phyloP scores from a whole-genome alignment of 2,113 vertebrate genomes.

The Raja brachyura region DNA sequence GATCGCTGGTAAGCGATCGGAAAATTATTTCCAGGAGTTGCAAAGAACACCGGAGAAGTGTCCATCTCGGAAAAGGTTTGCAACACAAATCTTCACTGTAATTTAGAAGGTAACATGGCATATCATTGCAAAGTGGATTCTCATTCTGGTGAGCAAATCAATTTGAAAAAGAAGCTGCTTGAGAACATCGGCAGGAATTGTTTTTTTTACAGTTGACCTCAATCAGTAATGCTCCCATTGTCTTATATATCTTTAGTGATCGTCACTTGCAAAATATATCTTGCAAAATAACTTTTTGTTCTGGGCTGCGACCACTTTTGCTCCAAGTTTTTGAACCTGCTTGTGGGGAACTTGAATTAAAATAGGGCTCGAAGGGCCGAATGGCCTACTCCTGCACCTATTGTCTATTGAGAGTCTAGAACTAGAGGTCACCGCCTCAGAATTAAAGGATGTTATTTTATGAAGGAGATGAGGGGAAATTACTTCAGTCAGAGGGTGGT shows the following conservation, averaged over 20 bases:
- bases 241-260: neutral
- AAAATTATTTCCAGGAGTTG: no score
- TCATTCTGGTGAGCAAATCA: neutral
- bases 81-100: neutral
- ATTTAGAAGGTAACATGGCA: neutral
- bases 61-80: neutral
- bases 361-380: neutral
- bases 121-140: neutral
- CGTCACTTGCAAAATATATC: neutral
- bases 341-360: neutral
- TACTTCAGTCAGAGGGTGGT: no score
- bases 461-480: no score
- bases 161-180: neutral
- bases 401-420: no score
- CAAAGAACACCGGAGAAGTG: neutral
- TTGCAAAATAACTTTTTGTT: neutral
- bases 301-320: neutral
- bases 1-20: neutral
- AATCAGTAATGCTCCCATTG: neutral
- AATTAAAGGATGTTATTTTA: no score
- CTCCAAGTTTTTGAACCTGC: neutral
- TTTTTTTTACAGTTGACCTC: neutral
- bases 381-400: no score
- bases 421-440: no score
- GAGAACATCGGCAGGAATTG: neutral